A percentile compares a stretch with the other conserved stretches of the same genome.
These are phyloP conservation scores for Ophioninae sp. DNA, from an alignment of 2,888 invertebrate species.

Conservation along the genomic window DNA sequence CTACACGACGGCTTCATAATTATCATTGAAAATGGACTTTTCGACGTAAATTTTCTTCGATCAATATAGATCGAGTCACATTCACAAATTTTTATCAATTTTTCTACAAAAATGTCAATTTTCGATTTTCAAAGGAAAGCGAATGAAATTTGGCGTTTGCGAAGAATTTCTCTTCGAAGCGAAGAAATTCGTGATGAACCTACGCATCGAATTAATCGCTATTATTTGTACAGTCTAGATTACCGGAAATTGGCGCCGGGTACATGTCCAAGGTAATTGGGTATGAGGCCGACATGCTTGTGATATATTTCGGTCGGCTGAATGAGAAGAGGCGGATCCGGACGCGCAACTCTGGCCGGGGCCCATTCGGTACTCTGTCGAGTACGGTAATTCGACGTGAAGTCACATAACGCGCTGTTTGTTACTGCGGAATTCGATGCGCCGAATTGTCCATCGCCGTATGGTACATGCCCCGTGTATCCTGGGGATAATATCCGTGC, in stretches of 20 bases:
- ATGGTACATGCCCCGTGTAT: slow-evolving; percentile 86
- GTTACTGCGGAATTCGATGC: slow-evolving; percentile 86
- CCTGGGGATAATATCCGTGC: slow-evolving; percentile 78
- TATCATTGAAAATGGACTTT: neutral
- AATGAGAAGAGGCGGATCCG: slow-evolving; percentile 82
- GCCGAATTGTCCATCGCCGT: slow-evolving; percentile 85
- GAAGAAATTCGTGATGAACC: neutral
- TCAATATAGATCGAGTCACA: neutral
- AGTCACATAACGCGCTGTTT: slow-evolving; percentile 88
- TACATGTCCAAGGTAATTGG: slow-evolving; percentile 90
- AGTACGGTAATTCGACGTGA: slow-evolving; percentile 88
- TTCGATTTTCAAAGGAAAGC: too few species aligned
- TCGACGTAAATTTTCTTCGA: neutral
- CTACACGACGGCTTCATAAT: neutral
- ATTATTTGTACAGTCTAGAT: neutral
- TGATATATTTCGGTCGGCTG: slow-evolving; percentile 86
- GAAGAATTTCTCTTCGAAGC: neutral
- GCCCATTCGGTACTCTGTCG: slow-evolving; percentile 89
- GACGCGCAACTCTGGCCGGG: slow-evolving; percentile 84
- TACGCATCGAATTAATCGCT: neutral
- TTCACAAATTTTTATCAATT: neutral
- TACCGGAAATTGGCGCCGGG: slow-evolving; percentile 88
- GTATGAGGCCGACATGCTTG: slow-evolving; percentile 88
- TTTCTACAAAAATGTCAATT: neutral
- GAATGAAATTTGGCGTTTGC: too few species aligned